phyloP scores from a whole-genome alignment of 2,797 vertebrate species.

The Darevskia nairensis region DNA sequence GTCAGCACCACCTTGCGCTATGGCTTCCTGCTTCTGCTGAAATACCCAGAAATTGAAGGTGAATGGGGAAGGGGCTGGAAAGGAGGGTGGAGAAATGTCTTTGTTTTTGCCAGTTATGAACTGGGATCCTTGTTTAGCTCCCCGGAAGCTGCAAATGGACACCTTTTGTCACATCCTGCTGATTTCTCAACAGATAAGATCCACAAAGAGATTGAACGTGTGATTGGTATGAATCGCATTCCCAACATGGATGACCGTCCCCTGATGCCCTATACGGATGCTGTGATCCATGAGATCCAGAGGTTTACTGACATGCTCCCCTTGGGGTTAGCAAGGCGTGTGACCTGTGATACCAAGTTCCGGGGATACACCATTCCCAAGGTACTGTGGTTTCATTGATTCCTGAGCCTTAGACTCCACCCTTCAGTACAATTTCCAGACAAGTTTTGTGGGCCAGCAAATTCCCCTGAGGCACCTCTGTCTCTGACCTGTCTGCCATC shows the following conservation, averaged over 20 bases:
- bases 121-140: not conserved
- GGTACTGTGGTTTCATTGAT: not conserved
- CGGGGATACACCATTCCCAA: conserved; percentile 16
- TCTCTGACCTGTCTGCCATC: not conserved
- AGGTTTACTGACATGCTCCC: not conserved
- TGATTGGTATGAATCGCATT: not conserved
- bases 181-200: not conserved
- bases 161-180: not conserved
- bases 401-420: not conserved
- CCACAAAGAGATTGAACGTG: conserved; percentile 15
- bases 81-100: fast-evolving
- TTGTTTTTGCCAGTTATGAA: not conserved
- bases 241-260: conserved; percentile 12
- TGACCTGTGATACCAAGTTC: conserved; percentile 16
- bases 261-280: conserved; percentile 31
- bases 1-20: conserved; percentile 53
- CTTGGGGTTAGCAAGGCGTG: fast-evolving
- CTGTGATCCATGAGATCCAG: conserved; percentile 36
- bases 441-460: not conserved
- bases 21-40: conserved; percentile 52
- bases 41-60: conserved; percentile 59
- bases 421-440: too few species aligned
- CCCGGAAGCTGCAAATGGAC: not conserved
- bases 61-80: not conserved
- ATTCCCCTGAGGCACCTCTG: not conserved